These are phyloP conservation scores for Notoglanidium macrostoma DNA, from an alignment of 2,797 vertebrate species.

Conservation along the genomic window DNA sequence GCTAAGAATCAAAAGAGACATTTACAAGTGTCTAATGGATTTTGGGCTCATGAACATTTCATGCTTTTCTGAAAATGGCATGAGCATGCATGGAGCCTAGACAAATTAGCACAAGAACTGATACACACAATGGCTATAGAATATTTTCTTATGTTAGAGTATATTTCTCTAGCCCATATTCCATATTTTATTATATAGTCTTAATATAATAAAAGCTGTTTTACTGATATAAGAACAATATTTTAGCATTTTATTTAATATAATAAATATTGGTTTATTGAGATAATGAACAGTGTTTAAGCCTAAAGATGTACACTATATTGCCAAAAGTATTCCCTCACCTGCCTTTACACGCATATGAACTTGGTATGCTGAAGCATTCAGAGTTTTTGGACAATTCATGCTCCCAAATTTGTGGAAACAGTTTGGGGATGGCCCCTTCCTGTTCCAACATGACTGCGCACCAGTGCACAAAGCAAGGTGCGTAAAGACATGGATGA, in stretches of 20 bases:
- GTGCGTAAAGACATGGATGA: too few relatives aligned
- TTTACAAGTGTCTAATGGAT: slow-evolving; percentile 19
- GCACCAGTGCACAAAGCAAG: too few relatives aligned
- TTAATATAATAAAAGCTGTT: neutral
- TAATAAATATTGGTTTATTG: neutral
- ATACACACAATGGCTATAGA: neutral
- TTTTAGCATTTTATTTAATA: neutral
- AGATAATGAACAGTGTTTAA: neutral
- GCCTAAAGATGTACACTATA: neutral
- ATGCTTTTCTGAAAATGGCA: slow-evolving; percentile 10
- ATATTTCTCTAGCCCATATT: neutral
- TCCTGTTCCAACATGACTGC: too few relatives aligned
- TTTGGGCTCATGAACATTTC: slow-evolving; percentile 17
- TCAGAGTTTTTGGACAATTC: too few relatives aligned
- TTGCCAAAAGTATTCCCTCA: too few relatives aligned
- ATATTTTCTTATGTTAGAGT: neutral
- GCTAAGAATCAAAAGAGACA: neutral
- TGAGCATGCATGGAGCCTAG: neutral
- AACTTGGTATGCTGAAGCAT: too few relatives aligned
- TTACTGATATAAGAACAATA: neutral
- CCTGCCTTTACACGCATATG: too few relatives aligned
- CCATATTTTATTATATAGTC: neutral
- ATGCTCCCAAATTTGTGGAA: too few relatives aligned
- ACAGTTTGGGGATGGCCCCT: too few relatives aligned
- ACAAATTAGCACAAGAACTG: neutral